Evolutionary conservation across 2,113 vertebrate genomes (phyloP).

Genomic region (Gallinago media): DNA sequence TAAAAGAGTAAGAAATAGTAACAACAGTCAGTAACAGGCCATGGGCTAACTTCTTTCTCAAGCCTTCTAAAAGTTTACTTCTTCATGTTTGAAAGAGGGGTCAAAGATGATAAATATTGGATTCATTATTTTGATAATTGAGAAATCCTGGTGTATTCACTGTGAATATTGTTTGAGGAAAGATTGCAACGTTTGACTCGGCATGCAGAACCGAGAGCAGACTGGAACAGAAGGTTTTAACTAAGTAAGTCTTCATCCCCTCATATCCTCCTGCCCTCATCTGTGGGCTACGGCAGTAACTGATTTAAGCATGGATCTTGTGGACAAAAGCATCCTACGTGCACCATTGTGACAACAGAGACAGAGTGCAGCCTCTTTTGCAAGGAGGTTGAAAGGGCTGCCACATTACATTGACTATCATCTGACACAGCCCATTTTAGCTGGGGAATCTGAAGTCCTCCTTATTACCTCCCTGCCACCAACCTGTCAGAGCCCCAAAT

Average conservation of each 20-base stretch:
- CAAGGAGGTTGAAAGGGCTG: not conserved
- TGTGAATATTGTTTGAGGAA: not conserved
- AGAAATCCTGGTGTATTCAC: not conserved
- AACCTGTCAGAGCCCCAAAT: not conserved
- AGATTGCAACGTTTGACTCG: not conserved
- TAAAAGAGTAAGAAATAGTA: not conserved
- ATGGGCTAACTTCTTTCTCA: not conserved
- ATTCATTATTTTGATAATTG: not conserved
- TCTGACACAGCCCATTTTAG: not conserved
- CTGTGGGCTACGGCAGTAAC: not conserved
- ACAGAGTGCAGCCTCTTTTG: not conserved
- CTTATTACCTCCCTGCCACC: not conserved
- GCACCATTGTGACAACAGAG: not conserved
- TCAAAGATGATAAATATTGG: not conserved
- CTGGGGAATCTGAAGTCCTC: not conserved
- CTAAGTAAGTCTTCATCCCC: not conserved
- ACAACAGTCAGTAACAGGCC: not conserved
- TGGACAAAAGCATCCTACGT: not conserved
- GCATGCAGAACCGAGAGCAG: not conserved
- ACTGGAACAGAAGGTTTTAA: not conserved
- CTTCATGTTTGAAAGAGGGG: not conserved
- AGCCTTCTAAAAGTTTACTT: not conserved
- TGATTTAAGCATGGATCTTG: not conserved
- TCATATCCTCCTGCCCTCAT: not conserved
- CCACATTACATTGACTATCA: accelerated